Base-by-base conservation (phyloP, 2,113 vertebrate species). In the Corapipo altera region DNA sequence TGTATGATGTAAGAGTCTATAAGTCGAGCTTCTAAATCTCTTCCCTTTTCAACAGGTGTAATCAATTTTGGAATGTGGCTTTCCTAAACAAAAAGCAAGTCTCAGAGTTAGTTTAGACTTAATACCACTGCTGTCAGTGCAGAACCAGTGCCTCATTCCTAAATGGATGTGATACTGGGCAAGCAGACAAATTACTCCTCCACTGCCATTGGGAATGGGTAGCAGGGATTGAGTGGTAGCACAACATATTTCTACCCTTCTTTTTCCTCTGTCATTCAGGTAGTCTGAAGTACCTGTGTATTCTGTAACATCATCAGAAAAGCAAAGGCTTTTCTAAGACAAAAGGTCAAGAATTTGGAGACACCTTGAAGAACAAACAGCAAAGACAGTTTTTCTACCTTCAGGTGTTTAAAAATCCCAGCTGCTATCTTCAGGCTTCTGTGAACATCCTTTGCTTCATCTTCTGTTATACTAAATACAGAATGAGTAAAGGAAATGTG, bases 361-460 rank as follows among this genome's bases (percentile, higher is more conserved):
- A 86, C 7, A 71, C 26, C 16, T 39, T 9, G 7, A 57, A 52
- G 41, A 89, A 72, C 3, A 41, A 28, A 84, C 8, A 92, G 43
- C 35, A 84, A 78, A 71, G 6, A 51, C 30, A 66, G 51, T 15
- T 81, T 35, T 66, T 71, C 96, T 97, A 99, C 99, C 99, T 99
- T 99, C 54, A 99, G 98, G 96, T 98, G 98, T 96, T 99, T 99
- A 97, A 99, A 99, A 96, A 99, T 98, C 58, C 99, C 99, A 89
- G 99, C 99, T 86, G 99, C 99, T 95, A 98, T 98, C 97, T 99
- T 99, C 95, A 99, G 96, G 97, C 99, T 99, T 85, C 98, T 98
- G 93, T 99, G 99, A 89, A 99, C 99, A 0, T 99, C 99, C 98
- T 99, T 99, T 15, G 99, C 99, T 98, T 99, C 99, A 51, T 98